A percentile compares a stretch with the other conserved stretches of the same genome.
Evolutionary conservation across 2,888 invertebrate species (phyloP).

Genomic region (Aproaerema taeniolella): DNA sequence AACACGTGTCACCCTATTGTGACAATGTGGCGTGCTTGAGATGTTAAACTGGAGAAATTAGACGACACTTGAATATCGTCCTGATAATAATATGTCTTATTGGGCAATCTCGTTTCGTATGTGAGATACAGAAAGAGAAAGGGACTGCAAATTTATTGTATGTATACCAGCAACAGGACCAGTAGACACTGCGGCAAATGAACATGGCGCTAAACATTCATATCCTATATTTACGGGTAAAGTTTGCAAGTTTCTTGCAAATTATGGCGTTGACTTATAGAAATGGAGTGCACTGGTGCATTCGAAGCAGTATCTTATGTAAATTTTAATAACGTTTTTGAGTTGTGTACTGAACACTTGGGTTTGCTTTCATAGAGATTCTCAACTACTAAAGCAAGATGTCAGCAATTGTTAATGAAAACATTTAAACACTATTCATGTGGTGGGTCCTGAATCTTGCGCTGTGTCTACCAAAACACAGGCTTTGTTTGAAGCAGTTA

Average conservation of each 20-base stretch:
- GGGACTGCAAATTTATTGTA: slow-evolving; percentile 12
- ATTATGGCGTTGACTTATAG: slow-evolving; percentile 7
- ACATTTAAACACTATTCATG: too few relatives aligned
- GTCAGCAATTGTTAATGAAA: too few relatives aligned
- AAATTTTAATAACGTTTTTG: too few relatives aligned
- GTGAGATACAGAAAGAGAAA: slow-evolving; percentile 28
- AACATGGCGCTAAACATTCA: slow-evolving; percentile 14
- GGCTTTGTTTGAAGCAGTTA: slow-evolving; percentile 28
- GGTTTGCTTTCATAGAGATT: too few relatives aligned
- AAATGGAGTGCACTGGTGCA: slow-evolving; percentile 2
- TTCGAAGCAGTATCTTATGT: slow-evolving; percentile 4
- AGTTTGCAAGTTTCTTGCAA: slow-evolving; percentile 3
- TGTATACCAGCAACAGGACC: not conserved
- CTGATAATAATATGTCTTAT: slow-evolving; percentile 32
- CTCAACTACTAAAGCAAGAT: too few relatives aligned
- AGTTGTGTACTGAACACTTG: too few relatives aligned
- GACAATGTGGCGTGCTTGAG: slow-evolving; percentile 31
- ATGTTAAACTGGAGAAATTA: slow-evolving; percentile 38
- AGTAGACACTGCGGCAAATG: too few relatives aligned
- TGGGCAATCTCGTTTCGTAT: slow-evolving; percentile 43
- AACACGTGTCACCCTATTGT: slow-evolving; percentile 51
- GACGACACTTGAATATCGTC: slow-evolving; percentile 41
- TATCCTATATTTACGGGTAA: slow-evolving; percentile 6
- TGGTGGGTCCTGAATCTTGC: too few relatives aligned
- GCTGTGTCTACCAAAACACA: slow-evolving; percentile 8